A percentile compares a stretch with the other conserved stretches of the same genome.
These are phyloP conservation scores for Athene cunicularia DNA, from an alignment of 2,113 vertebrate genomes.

Conservation along the genomic window DNA sequence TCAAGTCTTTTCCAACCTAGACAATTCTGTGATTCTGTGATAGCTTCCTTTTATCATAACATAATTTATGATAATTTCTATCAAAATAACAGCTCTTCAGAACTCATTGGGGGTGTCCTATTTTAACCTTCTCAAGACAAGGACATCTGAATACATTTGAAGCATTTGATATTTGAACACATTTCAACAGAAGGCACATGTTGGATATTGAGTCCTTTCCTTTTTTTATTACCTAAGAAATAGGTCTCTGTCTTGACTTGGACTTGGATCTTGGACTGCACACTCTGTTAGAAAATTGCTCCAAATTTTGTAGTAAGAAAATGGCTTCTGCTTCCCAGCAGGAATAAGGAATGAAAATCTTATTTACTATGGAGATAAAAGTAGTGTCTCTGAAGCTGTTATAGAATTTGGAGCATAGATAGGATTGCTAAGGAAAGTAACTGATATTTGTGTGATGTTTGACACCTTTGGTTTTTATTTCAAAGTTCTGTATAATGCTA, in stretches of 20 bases:
- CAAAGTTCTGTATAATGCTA: not conserved
- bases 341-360: not conserved
- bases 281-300: not conserved
- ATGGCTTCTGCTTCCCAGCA: not conserved
- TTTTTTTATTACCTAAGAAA: not conserved
- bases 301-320: not conserved
- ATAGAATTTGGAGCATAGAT: not conserved
- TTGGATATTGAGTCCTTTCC: not conserved
- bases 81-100: not conserved
- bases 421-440: not conserved
- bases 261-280: not conserved
- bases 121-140: not conserved
- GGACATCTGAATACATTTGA: not conserved
- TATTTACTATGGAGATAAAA: not conserved
- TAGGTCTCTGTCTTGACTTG: not conserved
- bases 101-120: not conserved
- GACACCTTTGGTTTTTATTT: not conserved
- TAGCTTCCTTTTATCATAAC: not conserved
- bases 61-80: not conserved
- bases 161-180: not conserved
- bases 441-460: not conserved
- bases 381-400: not conserved
- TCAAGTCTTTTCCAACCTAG: too few species aligned
- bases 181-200: not conserved
- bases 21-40: too few species aligned